Conservation (phyloP, 2,797 vertebrate species). For the Eospalax fontanierii region DNA sequence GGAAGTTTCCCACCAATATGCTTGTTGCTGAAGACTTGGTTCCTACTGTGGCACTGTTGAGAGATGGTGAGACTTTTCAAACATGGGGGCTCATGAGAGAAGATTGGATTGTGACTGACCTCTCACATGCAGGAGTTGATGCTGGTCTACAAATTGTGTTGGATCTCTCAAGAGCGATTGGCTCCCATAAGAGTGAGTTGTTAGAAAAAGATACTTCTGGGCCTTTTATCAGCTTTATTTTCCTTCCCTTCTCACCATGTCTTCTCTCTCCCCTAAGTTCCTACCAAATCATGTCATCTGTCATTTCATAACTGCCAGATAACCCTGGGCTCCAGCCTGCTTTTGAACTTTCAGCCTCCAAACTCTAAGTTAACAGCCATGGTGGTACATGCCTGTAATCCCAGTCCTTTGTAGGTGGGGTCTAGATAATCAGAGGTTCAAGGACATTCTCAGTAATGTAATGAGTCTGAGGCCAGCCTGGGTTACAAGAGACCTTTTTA, state of each 20-base stretch:
- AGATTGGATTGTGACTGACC: not conserved
- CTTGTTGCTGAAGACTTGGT: not conserved
- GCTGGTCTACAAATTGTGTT: not conserved
- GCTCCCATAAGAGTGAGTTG: not conserved
- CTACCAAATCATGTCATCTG: not conserved
- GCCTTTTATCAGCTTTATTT: not conserved
- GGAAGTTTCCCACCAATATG: not conserved
- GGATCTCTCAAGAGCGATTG: not conserved
- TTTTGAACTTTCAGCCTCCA: not conserved
- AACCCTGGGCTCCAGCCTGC: not conserved
- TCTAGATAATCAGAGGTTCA: not conserved
- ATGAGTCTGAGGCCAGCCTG: not conserved
- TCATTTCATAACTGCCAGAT: not conserved
- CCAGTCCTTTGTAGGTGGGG: not conserved
- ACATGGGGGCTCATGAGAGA: not conserved
- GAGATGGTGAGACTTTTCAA: not conserved
- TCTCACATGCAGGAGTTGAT: not conserved
- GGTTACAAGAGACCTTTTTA: not conserved
- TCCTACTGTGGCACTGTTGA: not conserved
- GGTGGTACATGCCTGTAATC: not conserved
- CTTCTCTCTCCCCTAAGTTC: not conserved
- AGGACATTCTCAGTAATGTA: not conserved
- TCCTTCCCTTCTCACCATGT: not conserved
- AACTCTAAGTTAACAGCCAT: not conserved
- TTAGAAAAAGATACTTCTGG: not conserved